Percentiles rank a stretch among this genome's conserved stretches.
phyloP scores from a whole-genome alignment of 2,888 invertebrate species.

The Therioaphis trifolii region DNA sequence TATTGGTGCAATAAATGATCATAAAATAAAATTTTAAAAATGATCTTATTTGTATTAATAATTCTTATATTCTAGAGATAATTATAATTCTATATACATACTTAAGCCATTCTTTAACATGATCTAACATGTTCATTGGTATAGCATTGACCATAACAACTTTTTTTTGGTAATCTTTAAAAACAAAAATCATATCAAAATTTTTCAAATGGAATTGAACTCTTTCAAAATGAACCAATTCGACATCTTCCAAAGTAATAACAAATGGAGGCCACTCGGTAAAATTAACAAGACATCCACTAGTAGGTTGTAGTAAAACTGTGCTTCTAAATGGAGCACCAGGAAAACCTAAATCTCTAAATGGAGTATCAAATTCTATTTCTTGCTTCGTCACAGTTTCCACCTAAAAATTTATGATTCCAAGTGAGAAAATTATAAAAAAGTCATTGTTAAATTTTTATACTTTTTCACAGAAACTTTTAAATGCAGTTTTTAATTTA shows the following conservation, averaged over 20 bases:
- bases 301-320: conserved; percentile 95
- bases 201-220: conserved; percentile 98
- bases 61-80: too few species aligned
- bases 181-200: conserved; percentile 99
- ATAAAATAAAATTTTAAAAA: too few species aligned
- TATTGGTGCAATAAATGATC: too few species aligned
- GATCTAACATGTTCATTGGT: conserved; percentile 98
- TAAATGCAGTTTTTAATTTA: conserved; percentile 97
- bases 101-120: conserved; percentile 99
- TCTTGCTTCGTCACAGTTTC: conserved; percentile 95
- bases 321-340: conserved; percentile 97
- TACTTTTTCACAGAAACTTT: conserved; percentile 97
- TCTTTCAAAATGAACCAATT: conserved; percentile 98
- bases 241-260: conserved; percentile 95
- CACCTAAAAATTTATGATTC: conserved; percentile 70
- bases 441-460: not conserved
- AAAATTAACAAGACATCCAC: conserved; percentile 95
- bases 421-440: not conserved
- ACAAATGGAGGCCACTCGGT: conserved; percentile 99
- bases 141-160: conserved; percentile 98
- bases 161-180: conserved; percentile 96
- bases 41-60: too few species aligned
- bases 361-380: conserved; percentile 98
- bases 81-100: too few species aligned
- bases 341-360: conserved; percentile 96